Percentiles rank a stretch among this genome's conserved stretches.
phyloP scores from a whole-genome alignment of 2,797 vertebrate species.

The Pseudochirops cupreus region DNA sequence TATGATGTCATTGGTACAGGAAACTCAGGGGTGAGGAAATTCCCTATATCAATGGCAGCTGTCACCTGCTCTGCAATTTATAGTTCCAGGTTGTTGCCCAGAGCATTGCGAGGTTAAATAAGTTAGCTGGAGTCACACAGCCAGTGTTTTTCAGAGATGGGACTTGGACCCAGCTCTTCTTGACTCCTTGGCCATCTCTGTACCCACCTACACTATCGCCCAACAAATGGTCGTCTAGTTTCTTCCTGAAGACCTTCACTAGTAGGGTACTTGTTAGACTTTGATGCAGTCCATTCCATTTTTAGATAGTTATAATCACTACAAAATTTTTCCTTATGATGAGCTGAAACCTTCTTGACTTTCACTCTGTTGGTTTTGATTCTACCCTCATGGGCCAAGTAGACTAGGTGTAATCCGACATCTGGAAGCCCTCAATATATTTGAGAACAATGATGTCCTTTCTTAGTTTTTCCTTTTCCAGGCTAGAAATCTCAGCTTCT shows the following conservation, averaged over 20 bases:
- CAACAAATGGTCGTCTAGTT: not conserved
- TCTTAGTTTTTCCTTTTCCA: not conserved
- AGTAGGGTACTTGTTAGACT: not conserved
- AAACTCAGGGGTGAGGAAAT: not conserved
- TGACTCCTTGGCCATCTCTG: not conserved
- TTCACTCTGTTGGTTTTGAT: not conserved
- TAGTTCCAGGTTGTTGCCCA: not conserved
- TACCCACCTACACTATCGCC: not conserved
- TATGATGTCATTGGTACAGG: not conserved
- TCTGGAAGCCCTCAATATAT: not conserved
- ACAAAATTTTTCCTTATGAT: not conserved
- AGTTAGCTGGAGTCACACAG: not conserved
- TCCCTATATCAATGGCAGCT: not conserved
- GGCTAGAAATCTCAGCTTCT: not conserved
- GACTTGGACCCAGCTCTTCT: not conserved
- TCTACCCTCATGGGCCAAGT: not conserved
- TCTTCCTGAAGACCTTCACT: not conserved
- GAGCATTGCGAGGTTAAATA: not conserved
- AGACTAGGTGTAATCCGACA: not conserved
- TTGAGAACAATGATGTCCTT: not conserved
- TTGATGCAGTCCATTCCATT: not conserved
- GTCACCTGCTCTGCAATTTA: not conserved
- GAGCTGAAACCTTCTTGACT: not conserved
- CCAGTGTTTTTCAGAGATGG: not conserved
- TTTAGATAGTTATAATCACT: not conserved